A percentile compares a stretch with the other conserved stretches of the same genome.
These are phyloP conservation scores for Stegodyphus dumicola DNA, from an alignment of 1,140 invertebrate genomes.

Conservation along the genomic window DNA sequence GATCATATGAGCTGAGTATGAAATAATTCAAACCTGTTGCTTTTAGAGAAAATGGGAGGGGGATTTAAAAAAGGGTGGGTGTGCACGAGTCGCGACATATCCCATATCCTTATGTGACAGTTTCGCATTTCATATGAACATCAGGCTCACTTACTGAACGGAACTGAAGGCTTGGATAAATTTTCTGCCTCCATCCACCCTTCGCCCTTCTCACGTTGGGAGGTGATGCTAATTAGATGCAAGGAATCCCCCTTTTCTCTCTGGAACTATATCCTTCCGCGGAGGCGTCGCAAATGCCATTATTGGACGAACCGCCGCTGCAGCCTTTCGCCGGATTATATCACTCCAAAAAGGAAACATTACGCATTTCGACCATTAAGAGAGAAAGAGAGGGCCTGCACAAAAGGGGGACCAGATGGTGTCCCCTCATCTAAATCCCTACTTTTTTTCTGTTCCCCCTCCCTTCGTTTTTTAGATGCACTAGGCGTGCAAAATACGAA, in stretches of 20 bases:
- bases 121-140: too few relatives aligned
- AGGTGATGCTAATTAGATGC: conserved; percentile 53
- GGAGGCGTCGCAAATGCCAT: conserved; percentile 50
- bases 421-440: not conserved
- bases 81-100: too few relatives aligned
- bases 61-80: too few relatives aligned
- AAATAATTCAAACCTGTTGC: too few relatives aligned
- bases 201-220: not conserved
- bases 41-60: too few relatives aligned
- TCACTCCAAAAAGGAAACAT: conserved; percentile 38
- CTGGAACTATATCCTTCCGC: conserved; percentile 25
- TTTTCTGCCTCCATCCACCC: not conserved
- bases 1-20: too few relatives aligned
- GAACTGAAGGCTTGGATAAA: not conserved
- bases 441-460: conserved; percentile 11
- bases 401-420: conserved; percentile 32
- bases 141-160: too few relatives aligned
- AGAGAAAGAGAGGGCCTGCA: conserved; percentile 11
- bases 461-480: conserved; percentile 7
- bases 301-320: conserved; percentile 31
- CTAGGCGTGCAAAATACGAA: conserved; percentile 41
- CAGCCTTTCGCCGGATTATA: conserved; percentile 44
- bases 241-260: conserved; percentile 10
- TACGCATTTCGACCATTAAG: conserved; percentile 14
- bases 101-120: too few relatives aligned